A percentile compares a stretch with the other conserved stretches of the same genome.
Conservation (phyloP, 1,140 invertebrate genomes). For the Lepidurus apus region DNA sequence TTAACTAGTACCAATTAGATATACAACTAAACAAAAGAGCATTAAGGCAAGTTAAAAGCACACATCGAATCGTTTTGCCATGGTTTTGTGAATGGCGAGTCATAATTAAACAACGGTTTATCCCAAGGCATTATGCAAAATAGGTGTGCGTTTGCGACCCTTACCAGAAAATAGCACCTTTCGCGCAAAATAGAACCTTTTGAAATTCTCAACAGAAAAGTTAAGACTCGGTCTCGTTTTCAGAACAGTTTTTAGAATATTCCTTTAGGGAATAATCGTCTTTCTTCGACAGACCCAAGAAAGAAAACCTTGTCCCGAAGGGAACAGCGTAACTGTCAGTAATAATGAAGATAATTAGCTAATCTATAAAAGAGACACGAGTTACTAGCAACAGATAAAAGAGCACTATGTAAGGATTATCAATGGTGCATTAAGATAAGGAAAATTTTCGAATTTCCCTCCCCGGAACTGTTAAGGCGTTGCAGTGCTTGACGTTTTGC, state of each 20-base stretch:
- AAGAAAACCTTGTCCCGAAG: no score
- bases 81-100: not conserved
- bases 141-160: not conserved
- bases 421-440: not conserved
- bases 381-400: no score
- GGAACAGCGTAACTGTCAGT: no score
- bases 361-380: no score
- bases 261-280: not conserved
- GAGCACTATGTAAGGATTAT: no score
- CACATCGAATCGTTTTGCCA: not conserved
- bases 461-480: slow-evolving; percentile 11
- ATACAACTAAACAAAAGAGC: not conserved
- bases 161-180: not conserved
- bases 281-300: no score
- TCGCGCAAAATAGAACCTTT: not conserved
- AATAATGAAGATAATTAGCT: no score
- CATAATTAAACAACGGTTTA: not conserved
- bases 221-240: not conserved
- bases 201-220: not conserved
- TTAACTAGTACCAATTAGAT: slow-evolving; percentile 13
- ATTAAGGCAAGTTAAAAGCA: slow-evolving; percentile 9
- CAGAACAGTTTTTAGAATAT: not conserved
- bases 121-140: not conserved
- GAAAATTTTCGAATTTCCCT: not conserved
- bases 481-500: slow-evolving; percentile 29